phyloP scores from a whole-genome alignment of 1,140 invertebrate genomes.

The Anoplolepis gracilipes region DNA sequence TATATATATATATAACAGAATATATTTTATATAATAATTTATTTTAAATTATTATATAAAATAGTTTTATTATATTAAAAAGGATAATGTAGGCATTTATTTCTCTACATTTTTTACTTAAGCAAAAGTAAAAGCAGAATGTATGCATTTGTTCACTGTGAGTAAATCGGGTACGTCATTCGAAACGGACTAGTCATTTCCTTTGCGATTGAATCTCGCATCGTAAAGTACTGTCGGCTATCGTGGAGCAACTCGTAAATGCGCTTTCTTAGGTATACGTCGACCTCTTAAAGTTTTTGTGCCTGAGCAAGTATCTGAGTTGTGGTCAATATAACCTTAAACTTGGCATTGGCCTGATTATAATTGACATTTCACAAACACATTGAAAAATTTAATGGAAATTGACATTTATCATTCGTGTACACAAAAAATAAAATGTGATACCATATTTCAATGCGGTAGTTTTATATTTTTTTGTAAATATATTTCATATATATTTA shows the following conservation, averaged over 20 bases:
- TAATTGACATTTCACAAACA: not conserved
- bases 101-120: not conserved
- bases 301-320: conserved; percentile 5
- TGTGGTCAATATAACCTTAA: conserved; percentile 16
- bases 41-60: not conserved
- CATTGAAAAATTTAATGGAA: not conserved
- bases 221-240: conserved; percentile 29
- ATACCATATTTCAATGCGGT: not conserved
- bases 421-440: not conserved
- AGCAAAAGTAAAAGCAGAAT: not conserved
- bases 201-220: conserved; percentile 50
- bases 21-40: not conserved
- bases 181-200: conserved; percentile 46
- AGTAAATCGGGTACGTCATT: conserved; percentile 27
- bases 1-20: not conserved
- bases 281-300: conserved; percentile 47
- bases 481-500: not conserved
- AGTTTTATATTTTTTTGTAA: not conserved
- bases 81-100: not conserved
- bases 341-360: not conserved
- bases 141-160: not conserved
- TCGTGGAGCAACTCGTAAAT: conserved; percentile 47
- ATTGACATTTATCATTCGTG: not conserved
- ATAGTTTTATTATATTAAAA: not conserved
- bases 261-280: conserved; percentile 25